phyloP scores from a whole-genome alignment of 2,113 vertebrate genomes.

The Toxotes chatareus region DNA sequence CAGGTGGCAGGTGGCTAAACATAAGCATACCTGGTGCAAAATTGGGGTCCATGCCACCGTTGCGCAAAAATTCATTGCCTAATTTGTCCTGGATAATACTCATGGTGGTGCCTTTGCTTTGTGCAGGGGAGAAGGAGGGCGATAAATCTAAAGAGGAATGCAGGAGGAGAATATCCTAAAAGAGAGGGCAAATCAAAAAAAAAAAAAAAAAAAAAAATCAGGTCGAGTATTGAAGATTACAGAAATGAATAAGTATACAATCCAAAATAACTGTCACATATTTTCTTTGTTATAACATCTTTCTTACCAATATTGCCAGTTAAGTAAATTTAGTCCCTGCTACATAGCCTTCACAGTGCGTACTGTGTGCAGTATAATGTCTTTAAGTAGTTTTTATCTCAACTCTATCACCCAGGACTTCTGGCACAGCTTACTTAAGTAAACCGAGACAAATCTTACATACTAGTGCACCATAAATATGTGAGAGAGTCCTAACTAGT shows the following conservation, averaged over 20 bases:
- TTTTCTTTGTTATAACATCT: not conserved
- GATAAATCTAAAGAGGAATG: slow-evolving; percentile 70
- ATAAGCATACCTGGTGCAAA: slow-evolving; percentile 94
- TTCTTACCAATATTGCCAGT: not conserved
- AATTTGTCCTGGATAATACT: slow-evolving; percentile 92
- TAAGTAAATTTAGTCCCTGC: not conserved
- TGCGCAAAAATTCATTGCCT: slow-evolving; percentile 92
- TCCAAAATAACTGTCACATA: not conserved
- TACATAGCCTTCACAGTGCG: not conserved
- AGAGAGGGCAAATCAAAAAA: slow-evolving; percentile 31
- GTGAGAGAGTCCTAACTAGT: too few species aligned
- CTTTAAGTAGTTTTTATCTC: too few species aligned
- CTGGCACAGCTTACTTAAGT: not conserved
- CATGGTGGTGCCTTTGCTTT: slow-evolving; percentile 78
- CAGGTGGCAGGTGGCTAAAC: slow-evolving; percentile 97
- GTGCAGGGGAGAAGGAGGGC: slow-evolving; percentile 72
- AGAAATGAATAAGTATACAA: not conserved
- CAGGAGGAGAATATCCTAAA: slow-evolving; percentile 73
- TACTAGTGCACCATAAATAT: too few species aligned
- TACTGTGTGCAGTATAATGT: not conserved
- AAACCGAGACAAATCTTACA: too few species aligned
- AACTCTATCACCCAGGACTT: not conserved
- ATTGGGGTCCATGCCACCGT: slow-evolving; percentile 93
- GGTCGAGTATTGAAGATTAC: not conserved
- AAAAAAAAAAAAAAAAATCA: not conserved